Evolutionary conservation across 2,113 vertebrate species (phyloP).

Genomic region (Carassius auratus): DNA sequence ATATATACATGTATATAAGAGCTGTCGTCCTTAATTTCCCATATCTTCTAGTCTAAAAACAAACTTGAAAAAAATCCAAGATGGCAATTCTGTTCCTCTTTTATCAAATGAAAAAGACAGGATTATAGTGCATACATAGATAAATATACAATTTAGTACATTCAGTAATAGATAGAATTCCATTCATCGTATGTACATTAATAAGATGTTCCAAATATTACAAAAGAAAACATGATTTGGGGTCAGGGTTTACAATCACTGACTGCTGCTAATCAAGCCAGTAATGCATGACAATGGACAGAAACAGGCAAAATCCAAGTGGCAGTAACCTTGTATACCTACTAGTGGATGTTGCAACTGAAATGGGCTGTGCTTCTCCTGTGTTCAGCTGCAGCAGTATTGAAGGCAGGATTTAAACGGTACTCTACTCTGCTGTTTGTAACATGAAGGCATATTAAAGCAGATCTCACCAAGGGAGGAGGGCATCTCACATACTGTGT

Average conservation of each 20-base stretch:
- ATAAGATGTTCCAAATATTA: conserved; percentile 31
- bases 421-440: conserved; percentile 38
- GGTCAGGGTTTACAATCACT: conserved; percentile 22
- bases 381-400: conserved; percentile 32
- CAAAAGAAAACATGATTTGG: conserved; percentile 19
- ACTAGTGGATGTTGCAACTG: conserved; percentile 1
- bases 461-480: conserved; percentile 35
- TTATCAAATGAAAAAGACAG: conserved; percentile 57
- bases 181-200: conserved; percentile 47
- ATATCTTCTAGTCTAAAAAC: not conserved
- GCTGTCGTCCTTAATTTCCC: not conserved
- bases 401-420: conserved; percentile 31
- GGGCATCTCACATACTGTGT: conserved; percentile 17
- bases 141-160: conserved; percentile 66
- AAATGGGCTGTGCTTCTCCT: conserved; percentile 45
- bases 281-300: conserved; percentile 37
- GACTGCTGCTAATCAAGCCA: conserved; percentile 30
- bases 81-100: conserved; percentile 11
- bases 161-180: conserved; percentile 55
- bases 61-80: not conserved
- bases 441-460: conserved; percentile 53
- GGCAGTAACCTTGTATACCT: conserved; percentile 31
- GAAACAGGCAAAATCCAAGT: conserved; percentile 39
- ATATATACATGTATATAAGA: not conserved
- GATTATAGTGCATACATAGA: conserved; percentile 61